Conservation (phyloP, 2,888 invertebrate genomes). For the Blastobasis adustella region DNA sequence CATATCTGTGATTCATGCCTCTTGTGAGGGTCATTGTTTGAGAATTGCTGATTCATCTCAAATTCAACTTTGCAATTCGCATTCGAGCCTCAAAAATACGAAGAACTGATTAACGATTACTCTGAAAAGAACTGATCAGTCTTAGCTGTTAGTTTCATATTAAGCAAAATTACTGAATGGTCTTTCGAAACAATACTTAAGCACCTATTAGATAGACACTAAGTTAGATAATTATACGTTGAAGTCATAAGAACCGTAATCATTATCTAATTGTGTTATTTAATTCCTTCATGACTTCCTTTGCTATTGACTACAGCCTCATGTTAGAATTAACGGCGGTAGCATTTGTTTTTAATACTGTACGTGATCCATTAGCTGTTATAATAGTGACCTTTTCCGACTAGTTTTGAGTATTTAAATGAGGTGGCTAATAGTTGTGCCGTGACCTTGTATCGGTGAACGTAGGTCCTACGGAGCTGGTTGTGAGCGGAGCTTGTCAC, state of each 20-base stretch:
- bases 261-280: no score
- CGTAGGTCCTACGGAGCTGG: constrained; percentile 18
- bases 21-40: no score
- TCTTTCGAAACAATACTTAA: no score
- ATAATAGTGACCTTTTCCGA: constrained; percentile 26
- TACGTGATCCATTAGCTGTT: neutral
- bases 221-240: no score
- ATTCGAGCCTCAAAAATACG: neutral
- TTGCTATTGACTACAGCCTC: neutral
- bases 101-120: constrained; percentile 12
- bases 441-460: constrained; percentile 56
- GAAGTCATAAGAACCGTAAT: no score
- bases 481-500: constrained; percentile 20
- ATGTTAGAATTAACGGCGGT: neutral
- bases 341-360: neutral
- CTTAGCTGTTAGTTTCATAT: no score
- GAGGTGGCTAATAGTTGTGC: constrained; percentile 19
- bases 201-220: no score
- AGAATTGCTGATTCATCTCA: constrained; percentile 7
- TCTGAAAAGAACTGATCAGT: neutral
- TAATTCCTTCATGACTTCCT: no score
- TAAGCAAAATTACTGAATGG: no score
- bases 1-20: no score
- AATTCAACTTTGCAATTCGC: neutral
- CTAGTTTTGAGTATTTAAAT: constrained; percentile 29